phyloP scores from a whole-genome alignment of 64 coral and sea anemone species.

The Exaiptasia diaphana region DNA sequence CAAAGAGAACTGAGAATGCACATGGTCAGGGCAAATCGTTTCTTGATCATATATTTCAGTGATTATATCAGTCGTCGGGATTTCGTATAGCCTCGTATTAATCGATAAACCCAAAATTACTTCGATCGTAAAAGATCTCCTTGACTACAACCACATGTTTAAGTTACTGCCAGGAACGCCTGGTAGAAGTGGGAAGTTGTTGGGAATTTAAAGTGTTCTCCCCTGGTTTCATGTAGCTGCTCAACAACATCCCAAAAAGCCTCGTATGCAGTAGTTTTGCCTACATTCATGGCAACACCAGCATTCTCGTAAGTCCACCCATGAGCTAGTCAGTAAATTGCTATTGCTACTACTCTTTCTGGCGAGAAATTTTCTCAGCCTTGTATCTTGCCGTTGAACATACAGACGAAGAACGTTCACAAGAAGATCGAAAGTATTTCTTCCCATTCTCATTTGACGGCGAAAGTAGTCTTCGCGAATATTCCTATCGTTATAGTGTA shows the following conservation, averaged over 20 bases:
- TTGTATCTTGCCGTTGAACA: conserved; percentile 34
- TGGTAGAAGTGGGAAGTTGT: too few species aligned
- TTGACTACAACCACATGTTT: too few species aligned
- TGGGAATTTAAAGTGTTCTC: conserved; percentile 23
- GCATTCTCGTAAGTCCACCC: conserved; percentile 28
- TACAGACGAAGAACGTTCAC: neutral
- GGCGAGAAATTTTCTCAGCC: conserved; percentile 31
- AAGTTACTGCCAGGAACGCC: too few species aligned
- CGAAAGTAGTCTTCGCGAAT: conserved; percentile 29
- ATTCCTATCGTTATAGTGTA: conserved; percentile 1
- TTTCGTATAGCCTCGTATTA: too few species aligned
- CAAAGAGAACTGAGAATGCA: too few species aligned
- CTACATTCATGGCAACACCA: conserved; percentile 38
- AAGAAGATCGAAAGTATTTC: conserved; percentile 1
- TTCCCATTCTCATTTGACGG: conserved; percentile 34
- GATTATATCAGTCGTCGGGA: too few species aligned
- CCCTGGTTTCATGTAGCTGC: conserved; percentile 26
- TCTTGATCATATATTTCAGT: too few species aligned
- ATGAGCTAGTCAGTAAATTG: conserved; percentile 26
- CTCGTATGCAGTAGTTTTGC: conserved; percentile 9
- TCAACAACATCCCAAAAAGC: conserved; percentile 32
- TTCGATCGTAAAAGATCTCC: too few species aligned
- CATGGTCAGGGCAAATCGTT: too few species aligned
- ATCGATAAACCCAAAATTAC: too few species aligned
- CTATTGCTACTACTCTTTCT: conserved; percentile 45